A percentile compares a stretch with the other conserved stretches of the same genome.
phyloP scores from a whole-genome alignment of 2,888 invertebrate genomes.

The Napeogenes inachia region DNA sequence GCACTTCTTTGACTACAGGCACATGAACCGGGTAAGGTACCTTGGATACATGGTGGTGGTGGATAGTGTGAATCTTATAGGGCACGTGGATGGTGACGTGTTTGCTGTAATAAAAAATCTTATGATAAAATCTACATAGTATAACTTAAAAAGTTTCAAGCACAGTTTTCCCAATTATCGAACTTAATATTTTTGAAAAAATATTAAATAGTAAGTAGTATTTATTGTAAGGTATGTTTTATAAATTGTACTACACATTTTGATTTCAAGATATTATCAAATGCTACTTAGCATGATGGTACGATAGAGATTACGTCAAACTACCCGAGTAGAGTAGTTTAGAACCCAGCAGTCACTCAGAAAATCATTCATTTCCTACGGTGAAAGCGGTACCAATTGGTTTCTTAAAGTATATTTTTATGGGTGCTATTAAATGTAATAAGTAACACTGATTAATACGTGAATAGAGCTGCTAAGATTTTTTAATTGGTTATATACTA shows the following conservation, averaged over 20 bases:
- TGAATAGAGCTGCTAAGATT: too few species aligned
- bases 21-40: conserved; percentile 63
- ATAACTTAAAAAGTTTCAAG: too few species aligned
- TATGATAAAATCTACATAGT: too few species aligned
- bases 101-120: conserved; percentile 45
- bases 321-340: conserved; percentile 10
- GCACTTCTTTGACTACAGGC: conserved; percentile 66
- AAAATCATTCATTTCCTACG: conserved; percentile 25
- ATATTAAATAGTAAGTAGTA: too few species aligned
- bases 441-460: too few species aligned
- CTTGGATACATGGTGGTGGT: conserved; percentile 71
- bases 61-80: conserved; percentile 69
- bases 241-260: conserved; percentile 18
- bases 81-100: conserved; percentile 72
- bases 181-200: too few species aligned
- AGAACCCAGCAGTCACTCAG: conserved; percentile 10
- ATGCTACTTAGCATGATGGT: neutral
- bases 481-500: too few species aligned
- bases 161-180: too few species aligned
- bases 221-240: too few species aligned
- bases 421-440: conserved; percentile 11
- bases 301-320: conserved; percentile 14
- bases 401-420: too few species aligned
- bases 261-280: conserved; percentile 5
- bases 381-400: conserved; percentile 25